Evolutionary conservation across 2,797 vertebrate genomes (phyloP).

Genomic region (Sparus aurata): DNA sequence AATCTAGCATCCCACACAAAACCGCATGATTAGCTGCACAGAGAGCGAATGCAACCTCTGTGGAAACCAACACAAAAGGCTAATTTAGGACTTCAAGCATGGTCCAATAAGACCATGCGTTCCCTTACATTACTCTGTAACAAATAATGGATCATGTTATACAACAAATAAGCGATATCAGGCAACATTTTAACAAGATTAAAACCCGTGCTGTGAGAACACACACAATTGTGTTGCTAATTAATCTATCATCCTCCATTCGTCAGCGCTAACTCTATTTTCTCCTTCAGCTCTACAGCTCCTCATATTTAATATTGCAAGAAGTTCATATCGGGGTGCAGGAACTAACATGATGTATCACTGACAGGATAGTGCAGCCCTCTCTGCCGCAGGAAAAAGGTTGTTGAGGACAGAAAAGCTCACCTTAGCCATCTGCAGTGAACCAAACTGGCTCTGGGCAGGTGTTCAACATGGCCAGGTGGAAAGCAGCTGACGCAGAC

Average conservation of each 20-base stretch:
- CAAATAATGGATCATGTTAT: constrained; percentile 30
- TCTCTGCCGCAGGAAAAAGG: constrained; percentile 51
- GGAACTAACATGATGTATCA: constrained; percentile 35
- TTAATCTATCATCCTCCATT: constrained; percentile 57
- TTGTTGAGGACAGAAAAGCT: constrained; percentile 61
- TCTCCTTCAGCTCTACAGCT: constrained; percentile 23
- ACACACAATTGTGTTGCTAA: constrained; percentile 34
- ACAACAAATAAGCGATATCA: constrained; percentile 46
- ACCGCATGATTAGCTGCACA: constrained; percentile 56
- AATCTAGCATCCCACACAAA: constrained; percentile 57
- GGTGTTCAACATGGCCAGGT: constrained; percentile 83
- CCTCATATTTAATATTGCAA: constrained; percentile 45
- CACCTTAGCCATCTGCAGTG: constrained; percentile 77
- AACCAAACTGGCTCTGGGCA: constrained; percentile 81
- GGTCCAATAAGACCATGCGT: constrained; percentile 19
- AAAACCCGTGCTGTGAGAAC: constrained; percentile 28
- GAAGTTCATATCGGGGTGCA: constrained; percentile 47
- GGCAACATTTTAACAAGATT: constrained; percentile 50
- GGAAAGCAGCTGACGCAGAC: constrained; percentile 82
- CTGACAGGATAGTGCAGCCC: constrained; percentile 18
- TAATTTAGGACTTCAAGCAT: constrained; percentile 26
- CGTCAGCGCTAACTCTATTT: constrained; percentile 51
- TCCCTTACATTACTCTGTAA: constrained; percentile 29
- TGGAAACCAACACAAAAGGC: constrained; percentile 42
- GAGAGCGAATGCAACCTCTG: constrained; percentile 20